Conservation (phyloP, 1,140 invertebrate species). For the Diploscapter pachys region DNA sequence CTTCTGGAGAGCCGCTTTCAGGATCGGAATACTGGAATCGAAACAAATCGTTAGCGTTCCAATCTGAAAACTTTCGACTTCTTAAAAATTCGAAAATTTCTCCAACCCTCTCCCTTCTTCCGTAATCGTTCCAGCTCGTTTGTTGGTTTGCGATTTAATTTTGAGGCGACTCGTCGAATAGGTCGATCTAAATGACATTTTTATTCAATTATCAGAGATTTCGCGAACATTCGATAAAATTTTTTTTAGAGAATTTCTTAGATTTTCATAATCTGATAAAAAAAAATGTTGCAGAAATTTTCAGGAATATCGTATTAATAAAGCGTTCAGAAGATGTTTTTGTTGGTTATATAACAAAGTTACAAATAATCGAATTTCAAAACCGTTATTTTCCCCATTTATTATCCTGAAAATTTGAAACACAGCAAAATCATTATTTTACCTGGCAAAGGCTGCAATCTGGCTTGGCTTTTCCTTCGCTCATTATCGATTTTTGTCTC, state of each 20-base stretch:
- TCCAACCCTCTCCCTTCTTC: constrained; percentile 23
- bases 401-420: neutral
- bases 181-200: constrained; percentile 28
- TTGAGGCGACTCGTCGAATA: constrained; percentile 23
- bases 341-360: neutral
- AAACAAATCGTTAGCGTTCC: constrained; percentile 35
- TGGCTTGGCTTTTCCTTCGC: constrained; percentile 29
- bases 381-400: neutral
- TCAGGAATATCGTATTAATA: neutral
- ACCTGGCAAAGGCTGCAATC: constrained; percentile 34
- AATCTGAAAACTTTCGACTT: neutral
- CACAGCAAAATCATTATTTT: neutral
- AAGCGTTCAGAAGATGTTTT: neutral
- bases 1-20: constrained; percentile 28
- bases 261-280: neutral
- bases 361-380: too few relatives aligned
- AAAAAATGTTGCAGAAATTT: neutral
- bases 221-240: too few relatives aligned
- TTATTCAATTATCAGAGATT: too few relatives aligned
- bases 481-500: constrained; percentile 16
- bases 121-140: constrained; percentile 27
- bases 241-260: too few relatives aligned
- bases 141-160: constrained; percentile 25
- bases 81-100: too few relatives aligned
- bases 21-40: constrained; percentile 32